Base-by-base conservation (phyloP, 1,140 invertebrate genomes). In the Gryllus bimaculatus region DNA sequence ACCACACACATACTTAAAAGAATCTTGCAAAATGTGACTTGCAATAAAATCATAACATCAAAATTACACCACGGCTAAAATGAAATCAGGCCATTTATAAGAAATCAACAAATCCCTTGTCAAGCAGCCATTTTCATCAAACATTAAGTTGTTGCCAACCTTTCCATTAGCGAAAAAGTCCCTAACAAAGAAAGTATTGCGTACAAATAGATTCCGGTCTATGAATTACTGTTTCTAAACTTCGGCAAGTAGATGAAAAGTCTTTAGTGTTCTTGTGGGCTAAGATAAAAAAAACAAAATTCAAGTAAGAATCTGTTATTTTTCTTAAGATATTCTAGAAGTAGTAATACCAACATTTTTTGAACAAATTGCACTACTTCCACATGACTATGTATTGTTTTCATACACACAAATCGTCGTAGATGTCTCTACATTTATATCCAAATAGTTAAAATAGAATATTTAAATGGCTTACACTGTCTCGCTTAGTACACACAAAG, bases 81-180 rank as follows among this genome's bases (percentile, higher is more conserved):
- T 39, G 18, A 47, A 76, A 48, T 48, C 76, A 8, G 20, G 13
- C n/a, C 48, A 77, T 77, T 77, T 77, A 48, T 48, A 77, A 54
- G 76, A 77, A n/a, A 76, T 76, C 75, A 77, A 77, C 76, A 77
- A 77, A 54, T 77, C n/a, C 20, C 20, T 39, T 77, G 76, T 48
- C 76, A 77, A 48, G 7, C 76, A 49, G 76, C 76, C 76, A 77
- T 77, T 77, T 77, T 77, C 47, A n/a, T 54, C 48, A 48, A 18
- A 49, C 48, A 54, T 48, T 20, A n/a, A n/a, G 10, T 10, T n/a
- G 39, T n/a, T 10, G 76, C 47, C 76, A 77, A 77, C 76, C 47
- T 77, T 54, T 77, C 8, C 47, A 77, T 48, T 66, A 66, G 26
- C 26, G 26, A 39, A 39, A 39, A 39, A 39, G 26, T 39, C 26